Base-by-base conservation (phyloP, 23 tunicate species). In the Trididemnum nubilum region DNA sequence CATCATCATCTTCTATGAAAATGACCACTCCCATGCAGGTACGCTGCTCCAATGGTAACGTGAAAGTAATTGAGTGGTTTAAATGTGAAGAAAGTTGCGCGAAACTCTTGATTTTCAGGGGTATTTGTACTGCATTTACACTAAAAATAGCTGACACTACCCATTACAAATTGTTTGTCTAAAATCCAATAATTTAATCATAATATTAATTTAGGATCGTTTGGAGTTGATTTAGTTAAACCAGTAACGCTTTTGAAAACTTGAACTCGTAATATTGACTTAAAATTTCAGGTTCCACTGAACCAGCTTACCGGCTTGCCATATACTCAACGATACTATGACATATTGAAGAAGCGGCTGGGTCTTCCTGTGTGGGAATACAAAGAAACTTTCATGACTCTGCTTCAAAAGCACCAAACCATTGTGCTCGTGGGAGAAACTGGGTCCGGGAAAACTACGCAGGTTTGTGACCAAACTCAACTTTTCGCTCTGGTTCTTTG, bases 391-490 rank as follows among this genome's bases (percentile, higher is more conserved):
- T 87, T 96, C 65, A 65, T 74, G 82, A 92, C 58, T 21, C 78
- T 96, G 58, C 26, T 96, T 19, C 86, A 80, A 35, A 88, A 84
- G 40, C 86, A 94, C 64, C 98, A 94, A 60, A 85, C 92, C 18
- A 67, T 96, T 22, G 96, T 92, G 25, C 72, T 96, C 33, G 96
- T 92, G 23, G 99, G 99, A 2, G 96, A 96, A 80, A 96, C 99
- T 22, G 99, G 99, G 0, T 95, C 95, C 1, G 99, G 99, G 27
- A 95, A 95, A 80, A 88, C 99, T 12, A 95, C 99, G 5, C 99
- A 88, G 87, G 94, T 88, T n/a, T 51, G 32, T 73, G n/a, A n/a
- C n/a, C n/a, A n/a, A n/a, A n/a, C n/a, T n/a, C n/a, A n/a, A n/a
- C n/a, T n/a, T n/a, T n/a, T n/a, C 7, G 24, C 25, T 12, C 12